Evolutionary conservation across 2,888 invertebrate species (phyloP).

Genomic region (Brenthis hecate): DNA sequence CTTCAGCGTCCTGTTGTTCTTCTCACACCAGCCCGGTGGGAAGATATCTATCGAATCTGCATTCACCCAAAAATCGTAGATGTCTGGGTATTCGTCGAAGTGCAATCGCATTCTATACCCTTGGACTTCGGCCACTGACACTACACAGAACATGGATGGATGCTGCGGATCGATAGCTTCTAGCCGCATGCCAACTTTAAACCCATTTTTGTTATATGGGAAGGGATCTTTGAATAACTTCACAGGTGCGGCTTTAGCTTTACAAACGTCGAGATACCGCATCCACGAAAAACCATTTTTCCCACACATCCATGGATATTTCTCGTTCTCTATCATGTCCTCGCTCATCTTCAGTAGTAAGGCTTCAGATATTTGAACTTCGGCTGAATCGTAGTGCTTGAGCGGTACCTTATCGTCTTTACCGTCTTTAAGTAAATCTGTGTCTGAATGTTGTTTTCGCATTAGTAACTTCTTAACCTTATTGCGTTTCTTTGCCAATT

Average conservation of each 20-base stretch:
- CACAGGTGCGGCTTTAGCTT: conserved; percentile 88
- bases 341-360: conserved; percentile 60
- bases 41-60: conserved; percentile 96
- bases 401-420: conserved; percentile 55
- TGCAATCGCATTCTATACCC: conserved; percentile 93
- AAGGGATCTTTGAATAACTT: conserved; percentile 91
- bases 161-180: conserved; percentile 97
- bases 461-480: conserved; percentile 71
- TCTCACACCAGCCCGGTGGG: conserved; percentile 96
- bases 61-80: conserved; percentile 96
- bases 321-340: conserved; percentile 65
- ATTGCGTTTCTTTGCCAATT: conserved; percentile 67
- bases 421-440: conserved; percentile 53
- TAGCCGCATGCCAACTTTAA: conserved; percentile 93
- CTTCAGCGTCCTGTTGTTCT: conserved; percentile 88
- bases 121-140: conserved; percentile 90
- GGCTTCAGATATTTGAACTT: conserved; percentile 54
- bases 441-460: conserved; percentile 66
- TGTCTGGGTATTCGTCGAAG: conserved; percentile 95
- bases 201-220: conserved; percentile 88
- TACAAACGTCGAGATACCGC: conserved; percentile 87
- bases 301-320: conserved; percentile 87
- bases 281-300: conserved; percentile 90
- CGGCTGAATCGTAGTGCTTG: conserved; percentile 59
- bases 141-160: conserved; percentile 93